phyloP scores from a whole-genome alignment of 2,113 vertebrate genomes.

The Leucosticte australis region DNA sequence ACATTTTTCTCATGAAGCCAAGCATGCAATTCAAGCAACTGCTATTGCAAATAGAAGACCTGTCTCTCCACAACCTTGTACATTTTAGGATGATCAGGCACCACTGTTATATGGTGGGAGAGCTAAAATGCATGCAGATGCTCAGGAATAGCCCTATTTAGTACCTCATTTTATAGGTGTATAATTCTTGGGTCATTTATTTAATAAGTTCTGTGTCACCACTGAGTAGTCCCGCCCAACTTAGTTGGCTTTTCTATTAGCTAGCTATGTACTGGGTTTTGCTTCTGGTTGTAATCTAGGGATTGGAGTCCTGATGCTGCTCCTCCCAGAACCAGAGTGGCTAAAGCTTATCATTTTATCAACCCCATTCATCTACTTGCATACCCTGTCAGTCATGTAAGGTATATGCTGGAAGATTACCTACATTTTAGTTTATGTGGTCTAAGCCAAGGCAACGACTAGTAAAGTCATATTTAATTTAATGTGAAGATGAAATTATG shows the following conservation, averaged over 20 bases:
- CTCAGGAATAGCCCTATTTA: background rate
- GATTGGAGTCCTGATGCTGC: background rate
- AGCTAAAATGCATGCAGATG: background rate
- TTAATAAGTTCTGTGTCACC: background rate
- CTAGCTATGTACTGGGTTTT: background rate
- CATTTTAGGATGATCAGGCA: background rate
- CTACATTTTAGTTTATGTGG: background rate
- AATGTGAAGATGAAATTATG: background rate
- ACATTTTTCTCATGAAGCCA: background rate
- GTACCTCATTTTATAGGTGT: background rate
- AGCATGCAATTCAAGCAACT: background rate
- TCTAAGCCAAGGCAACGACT: background rate
- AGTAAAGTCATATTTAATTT: background rate
- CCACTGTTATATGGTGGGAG: background rate
- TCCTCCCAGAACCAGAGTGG: background rate
- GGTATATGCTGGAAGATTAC: background rate
- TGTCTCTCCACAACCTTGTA: background rate
- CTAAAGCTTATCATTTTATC: background rate
- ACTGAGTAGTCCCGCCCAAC: background rate
- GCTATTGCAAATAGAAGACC: background rate
- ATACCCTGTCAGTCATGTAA: background rate
- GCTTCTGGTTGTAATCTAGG: background rate
- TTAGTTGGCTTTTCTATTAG: background rate
- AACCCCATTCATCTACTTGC: background rate
- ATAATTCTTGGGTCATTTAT: background rate